A percentile compares a stretch with the other conserved stretches of the same genome.
Evolutionary conservation across 2,888 invertebrate species (phyloP).

Genomic region (Petrolisthes cinctipes): DNA sequence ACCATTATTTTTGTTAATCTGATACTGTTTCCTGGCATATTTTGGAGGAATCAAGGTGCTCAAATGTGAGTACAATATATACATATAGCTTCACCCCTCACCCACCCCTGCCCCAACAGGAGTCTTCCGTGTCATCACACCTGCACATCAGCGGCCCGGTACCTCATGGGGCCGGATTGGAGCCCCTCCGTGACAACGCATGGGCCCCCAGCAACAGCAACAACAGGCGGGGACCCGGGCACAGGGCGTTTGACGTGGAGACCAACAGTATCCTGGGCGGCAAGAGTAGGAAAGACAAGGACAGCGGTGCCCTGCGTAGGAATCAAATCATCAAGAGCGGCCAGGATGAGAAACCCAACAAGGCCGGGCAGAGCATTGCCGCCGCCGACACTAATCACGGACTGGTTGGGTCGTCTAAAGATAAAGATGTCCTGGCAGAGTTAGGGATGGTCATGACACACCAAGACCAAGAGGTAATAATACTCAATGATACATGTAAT

Average conservation of each 20-base stretch:
- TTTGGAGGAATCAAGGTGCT: too few relatives aligned
- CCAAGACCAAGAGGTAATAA: constrained; percentile 48
- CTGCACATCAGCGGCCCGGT: too few relatives aligned
- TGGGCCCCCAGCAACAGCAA: not conserved
- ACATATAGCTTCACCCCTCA: too few relatives aligned
- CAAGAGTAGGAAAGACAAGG: constrained; percentile 16
- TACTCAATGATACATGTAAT: not conserved
- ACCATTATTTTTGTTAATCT: too few relatives aligned
- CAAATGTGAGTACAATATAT: too few relatives aligned
- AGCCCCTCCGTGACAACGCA: not conserved
- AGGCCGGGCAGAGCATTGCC: not conserved
- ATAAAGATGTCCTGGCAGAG: constrained; percentile 30
- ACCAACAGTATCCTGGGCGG: constrained; percentile 10
- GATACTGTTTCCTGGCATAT: too few relatives aligned
- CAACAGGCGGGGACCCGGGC: not conserved
- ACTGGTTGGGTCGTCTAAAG: not conserved
- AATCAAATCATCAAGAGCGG: not conserved
- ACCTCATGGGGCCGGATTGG: too few relatives aligned
- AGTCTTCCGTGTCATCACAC: too few relatives aligned
- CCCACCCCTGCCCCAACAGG: too few relatives aligned
- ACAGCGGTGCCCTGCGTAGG: not conserved
- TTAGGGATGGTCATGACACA: constrained; percentile 58
- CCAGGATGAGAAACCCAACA: not conserved
- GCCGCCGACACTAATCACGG: not conserved
- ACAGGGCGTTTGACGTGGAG: not conserved